These are phyloP conservation scores for Meda fulgida DNA, from an alignment of 2,797 vertebrate genomes.

Conservation along the genomic window DNA sequence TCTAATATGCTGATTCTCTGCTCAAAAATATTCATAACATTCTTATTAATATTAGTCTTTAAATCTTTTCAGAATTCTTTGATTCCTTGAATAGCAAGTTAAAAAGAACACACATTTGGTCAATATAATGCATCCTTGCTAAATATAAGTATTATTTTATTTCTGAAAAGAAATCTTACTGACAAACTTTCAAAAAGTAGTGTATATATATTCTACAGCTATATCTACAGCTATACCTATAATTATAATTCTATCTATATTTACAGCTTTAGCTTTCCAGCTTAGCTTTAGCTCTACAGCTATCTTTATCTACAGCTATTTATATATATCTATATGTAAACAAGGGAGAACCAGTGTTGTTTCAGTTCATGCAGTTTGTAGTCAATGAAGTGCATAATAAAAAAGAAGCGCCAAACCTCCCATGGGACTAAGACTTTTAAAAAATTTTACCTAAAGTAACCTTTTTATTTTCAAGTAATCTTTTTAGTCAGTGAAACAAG, in stretches of 20 bases:
- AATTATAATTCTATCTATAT: no score
- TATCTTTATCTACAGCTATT: background rate
- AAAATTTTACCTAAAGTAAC: background rate
- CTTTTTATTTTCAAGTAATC: background rate
- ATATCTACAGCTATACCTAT: background rate
- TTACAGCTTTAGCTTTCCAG: background rate
- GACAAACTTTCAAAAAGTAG: background rate
- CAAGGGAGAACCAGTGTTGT: background rate
- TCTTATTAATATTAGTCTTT: background rate
- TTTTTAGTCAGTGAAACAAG: constrained; percentile 5
- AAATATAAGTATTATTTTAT: background rate
- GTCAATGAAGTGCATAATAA: background rate
- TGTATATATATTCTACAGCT: background rate
- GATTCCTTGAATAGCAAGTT: background rate
- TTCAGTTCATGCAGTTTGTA: background rate
- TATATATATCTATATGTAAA: background rate
- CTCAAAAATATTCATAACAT: background rate
- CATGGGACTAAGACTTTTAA: background rate
- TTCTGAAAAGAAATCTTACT: background rate
- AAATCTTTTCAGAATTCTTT: background rate
- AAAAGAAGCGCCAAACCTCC: background rate
- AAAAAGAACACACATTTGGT: background rate
- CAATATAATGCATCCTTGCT: background rate
- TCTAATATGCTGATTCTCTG: background rate
- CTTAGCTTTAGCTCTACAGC: background rate